Conservation (phyloP, 2,113 vertebrate species). For the Oostethus manadensis region DNA sequence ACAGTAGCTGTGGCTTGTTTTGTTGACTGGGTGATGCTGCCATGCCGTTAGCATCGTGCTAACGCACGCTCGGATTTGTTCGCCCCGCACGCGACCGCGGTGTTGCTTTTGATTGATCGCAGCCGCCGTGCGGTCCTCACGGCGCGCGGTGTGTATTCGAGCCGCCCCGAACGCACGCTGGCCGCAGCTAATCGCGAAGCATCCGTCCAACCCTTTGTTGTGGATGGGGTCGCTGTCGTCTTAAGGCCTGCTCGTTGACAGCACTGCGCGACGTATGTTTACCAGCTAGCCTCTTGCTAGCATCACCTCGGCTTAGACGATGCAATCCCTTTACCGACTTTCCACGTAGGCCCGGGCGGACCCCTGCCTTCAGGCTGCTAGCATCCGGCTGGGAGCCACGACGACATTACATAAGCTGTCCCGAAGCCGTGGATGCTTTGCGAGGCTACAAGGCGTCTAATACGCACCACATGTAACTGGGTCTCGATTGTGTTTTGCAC, state of each 20-base stretch:
- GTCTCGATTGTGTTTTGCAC: too few relatives aligned
- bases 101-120: too few relatives aligned
- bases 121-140: not conserved
- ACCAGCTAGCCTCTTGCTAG: constrained; percentile 36
- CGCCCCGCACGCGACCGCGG: constrained; percentile 1
- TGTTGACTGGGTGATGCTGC: constrained; percentile 62
- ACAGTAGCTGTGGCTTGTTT: constrained; percentile 51
- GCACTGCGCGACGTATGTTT: constrained; percentile 13
- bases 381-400: constrained; percentile 30
- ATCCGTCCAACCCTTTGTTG: constrained; percentile 48
- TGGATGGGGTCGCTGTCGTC: constrained; percentile 41
- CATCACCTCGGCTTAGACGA: constrained; percentile 28
- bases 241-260: constrained; percentile 46
- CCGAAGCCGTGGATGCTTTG: constrained; percentile 10
- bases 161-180: not conserved
- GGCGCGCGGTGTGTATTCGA: not conserved
- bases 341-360: constrained; percentile 42
- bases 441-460: not conserved
- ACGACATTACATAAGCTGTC: constrained; percentile 41
- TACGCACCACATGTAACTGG: not conserved
- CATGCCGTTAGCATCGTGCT: constrained; percentile 67
- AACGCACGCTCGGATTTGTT: constrained; percentile 44
- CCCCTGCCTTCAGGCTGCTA: constrained; percentile 35
- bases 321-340: constrained; percentile 26
- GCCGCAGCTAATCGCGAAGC: not conserved